Base-by-base conservation (phyloP, 2,797 vertebrate genomes). In the Cynopterus sphinx region DNA sequence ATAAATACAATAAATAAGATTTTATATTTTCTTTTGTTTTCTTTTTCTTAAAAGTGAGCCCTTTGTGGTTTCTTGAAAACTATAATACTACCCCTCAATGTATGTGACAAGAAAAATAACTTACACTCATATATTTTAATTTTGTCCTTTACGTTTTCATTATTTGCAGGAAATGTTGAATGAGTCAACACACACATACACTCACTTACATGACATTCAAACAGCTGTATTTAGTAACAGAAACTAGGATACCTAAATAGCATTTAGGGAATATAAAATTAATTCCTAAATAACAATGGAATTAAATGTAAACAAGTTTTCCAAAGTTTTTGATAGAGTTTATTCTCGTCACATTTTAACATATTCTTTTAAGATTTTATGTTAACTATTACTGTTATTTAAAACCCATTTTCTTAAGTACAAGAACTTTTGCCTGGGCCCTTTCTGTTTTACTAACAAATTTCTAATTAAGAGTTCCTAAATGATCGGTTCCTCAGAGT, bases 101-200 rank as follows among this genome's bases (percentile, higher is more conserved):
- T 28, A 70, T 95, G 70, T 88, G 46, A 85, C 61, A 92, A 89
- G 28, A 41, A 95, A 91, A 82, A 59, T 77, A 89, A 87, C 8
- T 70, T 96, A 22, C 19, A 59, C 46, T 67, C 5, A 24, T 12
- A 49, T 78, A 90, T 65, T 85, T 91, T 82, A 89, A 82, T 92
- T 83, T 94, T 41, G 5, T 87, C 13, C 61, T 75, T 39, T 17
- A 55, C 46, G 33, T 73, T 68, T 81, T 82, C 59, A 95, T 36
- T 83, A 79, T 75, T 86, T 79, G 10, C 28, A 71, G 36, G 6
- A 90, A 94, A 85, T 78, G 4, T 55, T 83, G 24, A 33, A 71
- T 73, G 28, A 92, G 3, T 67, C 36, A 43, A 89, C 3, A 65
- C 26, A 75, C 24, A 46, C 26, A 74, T 6, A 86, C 6, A 83